Base-by-base conservation (phyloP, 2,888 invertebrate genomes). In the Sarcophaga subvicina region DNA sequence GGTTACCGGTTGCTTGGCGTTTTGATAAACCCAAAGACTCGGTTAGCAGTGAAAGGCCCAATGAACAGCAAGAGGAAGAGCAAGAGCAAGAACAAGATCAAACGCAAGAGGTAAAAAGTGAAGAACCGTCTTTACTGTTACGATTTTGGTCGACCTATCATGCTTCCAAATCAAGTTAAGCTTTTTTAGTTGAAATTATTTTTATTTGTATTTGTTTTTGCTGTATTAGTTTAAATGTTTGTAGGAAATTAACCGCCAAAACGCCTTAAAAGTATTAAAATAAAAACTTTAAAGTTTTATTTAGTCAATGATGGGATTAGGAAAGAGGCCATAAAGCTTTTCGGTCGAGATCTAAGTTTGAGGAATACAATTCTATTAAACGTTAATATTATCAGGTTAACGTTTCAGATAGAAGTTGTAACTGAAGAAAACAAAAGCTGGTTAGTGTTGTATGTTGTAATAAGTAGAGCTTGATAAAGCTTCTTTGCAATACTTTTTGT, bases 1-100 rank as follows among this genome's bases (percentile, higher is more conserved):
- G 94, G 94, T 70, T 93, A 70, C 93, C 93, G 12, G 87, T 90
- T 27, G 90, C 91, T 8, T 93, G 93, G 92, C 91, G 92, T 49
- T 80, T 91, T 59, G 91, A 93, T 85, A 81, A 66, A 47, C 54
- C 79, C 37, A 71, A 4, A 17, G 54, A 54, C 3, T 8, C 78
- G 3, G 22, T 20, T 14, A 64, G 2, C 63, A 87, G 66, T 5
- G 70, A 75, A 62, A 49, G 27, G 11, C 77, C 54, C 17, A 54
- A 12, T 37, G 37, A 37, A 37, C 37, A 83, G 62, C 17, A 2
- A 6, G 47, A 64, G 37, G 22, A 67, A 49, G 54, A 54, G 54
- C 54, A 12, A 0, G 54, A 14, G 5, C 12, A 54, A 54, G 4
- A 54, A 3, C 54, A 54, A 37, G 37, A 37, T 37, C 37, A 37